phyloP scores from a whole-genome alignment of 2,113 vertebrate species.

The Seriola aureovittata region DNA sequence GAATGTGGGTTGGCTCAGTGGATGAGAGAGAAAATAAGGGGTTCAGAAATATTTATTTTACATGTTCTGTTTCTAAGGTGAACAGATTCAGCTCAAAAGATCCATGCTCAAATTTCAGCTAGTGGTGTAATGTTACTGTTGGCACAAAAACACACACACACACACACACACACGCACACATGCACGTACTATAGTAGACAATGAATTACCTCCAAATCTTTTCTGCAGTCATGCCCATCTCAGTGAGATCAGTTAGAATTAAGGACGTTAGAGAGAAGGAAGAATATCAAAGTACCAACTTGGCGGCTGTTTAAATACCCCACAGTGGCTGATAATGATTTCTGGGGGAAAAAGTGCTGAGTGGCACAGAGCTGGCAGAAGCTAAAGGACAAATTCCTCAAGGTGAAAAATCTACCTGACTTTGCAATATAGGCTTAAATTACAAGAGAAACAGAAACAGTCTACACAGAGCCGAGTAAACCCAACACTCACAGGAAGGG shows the following conservation, averaged over 20 bases:
- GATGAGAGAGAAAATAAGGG: conserved; percentile 27
- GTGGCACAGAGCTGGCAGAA: conserved; percentile 74
- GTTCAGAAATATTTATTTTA: conserved; percentile 37
- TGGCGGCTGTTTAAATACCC: conserved; percentile 79
- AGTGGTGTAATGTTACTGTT: conserved; percentile 9
- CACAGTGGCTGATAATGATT: conserved; percentile 82
- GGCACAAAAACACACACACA: neutral
- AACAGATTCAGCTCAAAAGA: conserved; percentile 27
- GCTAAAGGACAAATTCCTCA: conserved; percentile 80
- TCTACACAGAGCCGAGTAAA: conserved; percentile 5
- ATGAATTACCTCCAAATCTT: conserved; percentile 41
- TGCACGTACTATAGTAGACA: neutral
- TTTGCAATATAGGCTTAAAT: conserved; percentile 68
- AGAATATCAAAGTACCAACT: conserved; percentile 77
- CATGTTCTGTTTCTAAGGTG: conserved; percentile 15
- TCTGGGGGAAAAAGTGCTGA: conserved; percentile 80
- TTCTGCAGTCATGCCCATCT: conserved; percentile 33
- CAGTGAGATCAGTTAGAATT: conserved; percentile 46
- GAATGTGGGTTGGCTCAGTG: conserved; percentile 52
- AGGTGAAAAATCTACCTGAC: conserved; percentile 81
- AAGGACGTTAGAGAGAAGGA: conserved; percentile 56
- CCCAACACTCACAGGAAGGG: neutral
- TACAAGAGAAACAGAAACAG: conserved; percentile 50
- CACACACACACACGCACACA: neutral
- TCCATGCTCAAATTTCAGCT: conserved; percentile 22